Evolutionary conservation across 1,140 invertebrate species (phyloP).

Genomic region (Arion vulgaris): DNA sequence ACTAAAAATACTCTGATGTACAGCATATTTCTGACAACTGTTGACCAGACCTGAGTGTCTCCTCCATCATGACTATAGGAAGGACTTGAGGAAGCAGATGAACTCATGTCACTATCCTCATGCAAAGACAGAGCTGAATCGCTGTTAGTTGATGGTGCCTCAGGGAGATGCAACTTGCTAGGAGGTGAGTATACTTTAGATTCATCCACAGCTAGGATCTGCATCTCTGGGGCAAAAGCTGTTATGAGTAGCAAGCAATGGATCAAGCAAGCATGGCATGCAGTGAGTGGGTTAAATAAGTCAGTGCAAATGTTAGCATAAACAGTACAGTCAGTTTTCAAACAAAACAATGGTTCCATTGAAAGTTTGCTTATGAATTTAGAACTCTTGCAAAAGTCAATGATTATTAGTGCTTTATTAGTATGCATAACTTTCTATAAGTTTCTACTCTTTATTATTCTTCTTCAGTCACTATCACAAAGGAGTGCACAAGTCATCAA

Average conservation of each 20-base stretch:
- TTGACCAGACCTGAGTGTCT: constrained; percentile 2
- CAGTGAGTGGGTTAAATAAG: background rate
- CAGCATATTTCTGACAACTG: background rate
- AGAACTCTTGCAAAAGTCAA: no score
- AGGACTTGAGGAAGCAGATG: constrained; percentile 61
- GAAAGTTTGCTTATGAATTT: no score
- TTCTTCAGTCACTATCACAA: no score
- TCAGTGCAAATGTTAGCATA: background rate
- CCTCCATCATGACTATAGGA: constrained; percentile 53
- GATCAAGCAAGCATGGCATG: background rate
- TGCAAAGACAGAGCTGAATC: constrained; percentile 68
- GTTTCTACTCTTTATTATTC: no score
- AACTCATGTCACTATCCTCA: constrained; percentile 66
- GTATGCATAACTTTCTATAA: no score
- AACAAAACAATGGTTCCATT: no score
- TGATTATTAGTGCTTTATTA: no score
- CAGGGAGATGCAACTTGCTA: constrained; percentile 82
- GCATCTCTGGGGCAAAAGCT: constrained; percentile 65
- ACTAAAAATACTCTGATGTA: no score
- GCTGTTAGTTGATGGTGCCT: constrained; percentile 61
- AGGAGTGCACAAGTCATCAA: no score
- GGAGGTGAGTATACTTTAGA: constrained; percentile 85
- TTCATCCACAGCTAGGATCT: constrained; percentile 78
- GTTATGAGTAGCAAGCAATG: constrained; percentile 55
- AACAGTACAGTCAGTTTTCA: no score